Base-by-base conservation (phyloP, 2,888 invertebrate species). In the Ormyrus thymus region DNA sequence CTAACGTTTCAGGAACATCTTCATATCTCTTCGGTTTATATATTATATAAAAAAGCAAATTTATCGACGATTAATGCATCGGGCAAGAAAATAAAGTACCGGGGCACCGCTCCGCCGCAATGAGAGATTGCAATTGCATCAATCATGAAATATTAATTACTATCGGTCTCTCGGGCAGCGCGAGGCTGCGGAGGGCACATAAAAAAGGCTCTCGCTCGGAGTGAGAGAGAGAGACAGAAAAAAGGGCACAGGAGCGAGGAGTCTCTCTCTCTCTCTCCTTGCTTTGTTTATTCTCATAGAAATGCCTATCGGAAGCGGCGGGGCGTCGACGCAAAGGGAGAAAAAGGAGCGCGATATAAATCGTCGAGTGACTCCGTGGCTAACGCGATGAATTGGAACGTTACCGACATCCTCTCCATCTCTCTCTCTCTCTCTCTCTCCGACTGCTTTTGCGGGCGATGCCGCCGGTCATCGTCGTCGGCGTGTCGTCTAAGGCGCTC, bases 301-400 rank as follows among this genome's bases (percentile, higher is more conserved):
- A 59, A 59, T 59, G 45, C 68, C n/a, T 68, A 68, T 68, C 75
- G 62, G 72, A 72, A 62, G 56, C 72, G 53, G 72, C 72, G 72
- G 72, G 71, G 61, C 71, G 61, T 71, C 61, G 73, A 8, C 45
- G 64, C 15, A 51, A 65, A 58, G 29, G 55, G 43, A 68, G 61
- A 75, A 74, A 50, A 65, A 58, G 58, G 51, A 62, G 53, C 29
- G 48, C 53, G 64, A 64, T 56, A 68, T 61, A 68, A 68, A 75
- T 61, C 51, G 66, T 62, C 50, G 66, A 62, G 80, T 76, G 81
- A 79, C 82, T 81, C 64, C 78, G 79, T 79, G 76, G 81, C 81
- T 75, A 81, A 82, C 81, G 83, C 82, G 82, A 81, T 83, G 83
- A 82, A 83, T 82, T 83, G 83, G 83, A 82, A 82, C 83, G 81